A percentile compares a stretch with the other conserved stretches of the same genome.
Conservation (phyloP, 2,797 vertebrate genomes). For the Sebastes cheni region DNA sequence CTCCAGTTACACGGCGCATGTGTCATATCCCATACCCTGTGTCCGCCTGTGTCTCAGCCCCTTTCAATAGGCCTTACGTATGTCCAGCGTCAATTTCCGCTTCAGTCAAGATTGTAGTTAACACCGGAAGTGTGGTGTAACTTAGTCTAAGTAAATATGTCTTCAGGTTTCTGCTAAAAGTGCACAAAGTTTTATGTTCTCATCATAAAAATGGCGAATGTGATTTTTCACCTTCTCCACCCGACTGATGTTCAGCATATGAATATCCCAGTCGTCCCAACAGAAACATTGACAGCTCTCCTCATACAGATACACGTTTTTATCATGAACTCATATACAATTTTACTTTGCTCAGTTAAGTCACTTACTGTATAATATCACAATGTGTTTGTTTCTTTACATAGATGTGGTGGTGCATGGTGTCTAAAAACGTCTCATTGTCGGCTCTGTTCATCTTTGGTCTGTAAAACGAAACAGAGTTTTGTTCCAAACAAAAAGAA, state of each 20-base stretch:
- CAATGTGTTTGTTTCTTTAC: constrained; percentile 55
- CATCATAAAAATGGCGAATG: not conserved
- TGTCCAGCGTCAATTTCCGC: too few relatives aligned
- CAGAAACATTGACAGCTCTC: constrained; percentile 58
- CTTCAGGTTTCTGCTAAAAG: constrained; percentile 1
- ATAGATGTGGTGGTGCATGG: not conserved
- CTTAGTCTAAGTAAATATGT: not conserved
- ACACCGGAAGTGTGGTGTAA: too few relatives aligned
- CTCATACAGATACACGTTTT: not conserved
- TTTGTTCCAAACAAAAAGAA: constrained; percentile 80
- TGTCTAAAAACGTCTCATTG: constrained; percentile 35
- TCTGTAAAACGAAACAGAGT: constrained; percentile 87
- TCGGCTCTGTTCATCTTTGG: constrained; percentile 91
- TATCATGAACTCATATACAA: constrained; percentile 35
- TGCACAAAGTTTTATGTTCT: constrained; percentile 20
- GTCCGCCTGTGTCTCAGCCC: too few relatives aligned
- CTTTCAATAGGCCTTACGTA: too few relatives aligned
- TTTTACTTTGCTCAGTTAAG: constrained; percentile 34
- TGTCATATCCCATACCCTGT: too few relatives aligned
- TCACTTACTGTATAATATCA: constrained; percentile 44
- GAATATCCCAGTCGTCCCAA: constrained; percentile 64
- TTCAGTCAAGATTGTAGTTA: too few relatives aligned
- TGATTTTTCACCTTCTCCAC: not conserved
- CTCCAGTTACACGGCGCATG: too few relatives aligned
- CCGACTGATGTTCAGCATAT: not conserved